Percentiles rank a stretch among this genome's conserved stretches.
phyloP scores from a whole-genome alignment of 2,888 invertebrate genomes.

The Harpalus rubripes region DNA sequence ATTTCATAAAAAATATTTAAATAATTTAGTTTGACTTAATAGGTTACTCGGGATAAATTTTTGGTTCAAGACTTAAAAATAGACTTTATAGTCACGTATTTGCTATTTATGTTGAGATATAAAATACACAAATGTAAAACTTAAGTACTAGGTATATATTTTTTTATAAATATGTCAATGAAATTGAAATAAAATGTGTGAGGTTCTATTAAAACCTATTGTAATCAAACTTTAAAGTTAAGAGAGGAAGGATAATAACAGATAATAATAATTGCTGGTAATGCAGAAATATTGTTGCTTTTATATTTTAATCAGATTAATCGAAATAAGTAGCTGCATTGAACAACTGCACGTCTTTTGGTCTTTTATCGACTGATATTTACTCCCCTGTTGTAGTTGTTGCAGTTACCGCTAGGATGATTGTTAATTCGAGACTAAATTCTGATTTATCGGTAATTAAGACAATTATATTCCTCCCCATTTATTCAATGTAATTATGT shows the following conservation, averaged over 20 bases:
- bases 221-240: background rate
- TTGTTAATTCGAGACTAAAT: constrained; percentile 6
- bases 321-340: constrained; percentile 23
- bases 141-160: too few species aligned
- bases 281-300: constrained; percentile 29
- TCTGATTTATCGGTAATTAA: constrained; percentile 35
- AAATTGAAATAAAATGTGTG: too few species aligned
- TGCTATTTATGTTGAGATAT: too few species aligned
- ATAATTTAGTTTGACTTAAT: too few species aligned
- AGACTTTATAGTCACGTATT: too few species aligned
- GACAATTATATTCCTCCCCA: constrained; percentile 37
- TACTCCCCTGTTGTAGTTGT: constrained; percentile 2
- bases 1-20: too few species aligned
- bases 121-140: too few species aligned
- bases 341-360: constrained; percentile 13
- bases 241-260: background rate
- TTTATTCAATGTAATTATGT: constrained; percentile 31
- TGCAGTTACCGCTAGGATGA: background rate
- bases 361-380: constrained; percentile 17
- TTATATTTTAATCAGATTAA: constrained; percentile 21
- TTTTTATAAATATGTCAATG: too few species aligned
- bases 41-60: too few species aligned
- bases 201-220: background rate
- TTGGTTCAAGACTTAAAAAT: too few species aligned
- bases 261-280: constrained; percentile 6